Conservation (phyloP, 1,140 invertebrate genomes). For the Brachionus paranguensis region DNA sequence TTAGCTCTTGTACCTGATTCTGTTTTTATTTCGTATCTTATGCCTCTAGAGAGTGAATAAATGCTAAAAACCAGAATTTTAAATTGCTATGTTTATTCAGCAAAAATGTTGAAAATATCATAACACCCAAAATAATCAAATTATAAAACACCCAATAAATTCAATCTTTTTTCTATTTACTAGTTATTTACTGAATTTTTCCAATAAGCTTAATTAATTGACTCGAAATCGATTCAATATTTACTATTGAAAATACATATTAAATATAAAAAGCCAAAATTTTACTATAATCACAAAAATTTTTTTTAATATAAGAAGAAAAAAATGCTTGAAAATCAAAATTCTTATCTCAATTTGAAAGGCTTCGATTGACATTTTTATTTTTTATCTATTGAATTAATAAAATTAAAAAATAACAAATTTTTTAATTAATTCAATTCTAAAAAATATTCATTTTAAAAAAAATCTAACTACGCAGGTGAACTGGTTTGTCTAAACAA, state of each 20-base stretch:
- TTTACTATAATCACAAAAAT: background rate
- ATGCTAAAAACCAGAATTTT: background rate
- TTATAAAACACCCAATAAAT: background rate
- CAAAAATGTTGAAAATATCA: background rate
- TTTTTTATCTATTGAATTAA: too few species aligned
- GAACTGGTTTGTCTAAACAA: too few species aligned
- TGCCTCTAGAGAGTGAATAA: background rate
- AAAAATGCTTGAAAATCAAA: background rate
- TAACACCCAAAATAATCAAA: background rate
- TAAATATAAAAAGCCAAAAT: background rate
- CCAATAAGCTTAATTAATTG: background rate
- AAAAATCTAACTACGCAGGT: too few species aligned
- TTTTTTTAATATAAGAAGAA: background rate
- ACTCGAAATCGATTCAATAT: background rate
- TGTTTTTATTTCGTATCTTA: background rate
- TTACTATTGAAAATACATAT: background rate
- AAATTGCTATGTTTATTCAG: background rate
- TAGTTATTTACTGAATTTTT: background rate
- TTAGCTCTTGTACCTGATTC: background rate
- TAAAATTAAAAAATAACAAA: too few species aligned
- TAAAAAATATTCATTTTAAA: too few species aligned
- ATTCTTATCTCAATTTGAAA: too few species aligned
- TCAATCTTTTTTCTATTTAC: background rate
- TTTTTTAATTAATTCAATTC: too few species aligned
- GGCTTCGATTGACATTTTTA: too few species aligned